Evolutionary conservation across 2,113 vertebrate species (phyloP), one percentile per base, ranked within the genome.

Genomic region (Erpornis zantholeuca): DNA sequence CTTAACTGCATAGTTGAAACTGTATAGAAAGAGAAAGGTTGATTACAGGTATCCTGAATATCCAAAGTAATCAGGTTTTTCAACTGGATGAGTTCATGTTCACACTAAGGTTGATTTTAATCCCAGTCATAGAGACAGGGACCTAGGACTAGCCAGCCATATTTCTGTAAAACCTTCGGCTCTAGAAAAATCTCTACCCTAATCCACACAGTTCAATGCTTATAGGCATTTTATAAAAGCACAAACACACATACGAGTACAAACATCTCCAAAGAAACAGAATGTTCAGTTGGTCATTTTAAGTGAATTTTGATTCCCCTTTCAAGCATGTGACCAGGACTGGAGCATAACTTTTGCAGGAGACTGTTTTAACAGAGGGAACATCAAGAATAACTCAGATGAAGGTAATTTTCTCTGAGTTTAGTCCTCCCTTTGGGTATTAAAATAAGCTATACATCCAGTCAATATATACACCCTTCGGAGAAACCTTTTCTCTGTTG

Each of bases 1-100:
- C 92, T 90, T 80, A 96, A 96, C 97, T 98, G 97, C 98, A 98
- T 97, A 98, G 97, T 96, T 98, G 92, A 77, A 97, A 92, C 44
- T 45, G 86, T 69, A 82, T 15, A 91, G 87, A 96, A 94, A 82
- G 68, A 87, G 35, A 82, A 92, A 94, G 73, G 84, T 28, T 83
- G 95, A 83, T 82, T 85, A 60, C 73, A 93, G 92, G 80, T 79
- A 71, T 86, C 85, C 61, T 81, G 69, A 96, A 93, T 71, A 88
- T 81, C 79, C 77, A 76, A 21, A 81, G 38, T 66, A 76, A 94
- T 77, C 40, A 50, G 44, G 42, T 61, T 92, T 94, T 95, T 90
- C 64, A 85, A 82, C 22, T 86, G n/a, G 57, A 90, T 60, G 52
- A 91, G 42, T 52, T 76, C 78, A 52, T 66, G 59, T 91, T 90